phyloP scores from a whole-genome alignment of 2,797 vertebrate species.

The Cossypha heuglini region DNA sequence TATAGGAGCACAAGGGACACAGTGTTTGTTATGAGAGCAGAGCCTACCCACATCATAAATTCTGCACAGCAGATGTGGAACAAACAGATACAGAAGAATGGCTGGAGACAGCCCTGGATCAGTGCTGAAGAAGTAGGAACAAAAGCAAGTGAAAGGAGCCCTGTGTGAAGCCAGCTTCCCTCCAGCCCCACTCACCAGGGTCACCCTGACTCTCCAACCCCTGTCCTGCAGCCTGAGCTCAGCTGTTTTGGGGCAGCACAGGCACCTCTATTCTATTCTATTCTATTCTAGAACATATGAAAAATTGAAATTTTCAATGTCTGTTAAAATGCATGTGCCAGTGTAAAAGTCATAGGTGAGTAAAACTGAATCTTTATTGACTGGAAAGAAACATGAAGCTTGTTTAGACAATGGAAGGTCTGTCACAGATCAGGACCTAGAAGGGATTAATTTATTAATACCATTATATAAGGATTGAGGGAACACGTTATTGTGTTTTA shows the following conservation, averaged over 20 bases:
- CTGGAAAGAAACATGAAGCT: not conserved
- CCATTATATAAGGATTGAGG: not conserved
- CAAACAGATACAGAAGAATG: not conserved
- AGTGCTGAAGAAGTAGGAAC: not conserved
- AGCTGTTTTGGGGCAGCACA: rapidly evolving
- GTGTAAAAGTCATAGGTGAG: not conserved
- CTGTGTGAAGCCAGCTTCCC: not conserved
- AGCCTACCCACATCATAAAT: not conserved
- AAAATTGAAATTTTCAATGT: not conserved
- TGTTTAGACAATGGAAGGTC: not conserved
- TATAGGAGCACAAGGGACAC: slow-evolving; percentile 2
- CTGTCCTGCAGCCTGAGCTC: not conserved
- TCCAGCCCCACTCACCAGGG: not conserved
- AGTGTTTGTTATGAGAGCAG: not conserved
- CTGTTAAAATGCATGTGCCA: not conserved
- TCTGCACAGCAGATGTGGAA: slow-evolving; percentile 27
- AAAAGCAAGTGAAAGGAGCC: not conserved
- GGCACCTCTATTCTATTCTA: no score
- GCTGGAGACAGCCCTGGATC: not conserved
- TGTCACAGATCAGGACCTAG: not conserved
- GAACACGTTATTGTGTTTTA: no score
- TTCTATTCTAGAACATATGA: not conserved
- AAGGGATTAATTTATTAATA: not conserved
- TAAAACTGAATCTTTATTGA: not conserved
- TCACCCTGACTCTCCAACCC: rapidly evolving